These are phyloP conservation scores for Euwallacea similis DNA, from an alignment of 1,140 invertebrate species.

Conservation along the genomic window DNA sequence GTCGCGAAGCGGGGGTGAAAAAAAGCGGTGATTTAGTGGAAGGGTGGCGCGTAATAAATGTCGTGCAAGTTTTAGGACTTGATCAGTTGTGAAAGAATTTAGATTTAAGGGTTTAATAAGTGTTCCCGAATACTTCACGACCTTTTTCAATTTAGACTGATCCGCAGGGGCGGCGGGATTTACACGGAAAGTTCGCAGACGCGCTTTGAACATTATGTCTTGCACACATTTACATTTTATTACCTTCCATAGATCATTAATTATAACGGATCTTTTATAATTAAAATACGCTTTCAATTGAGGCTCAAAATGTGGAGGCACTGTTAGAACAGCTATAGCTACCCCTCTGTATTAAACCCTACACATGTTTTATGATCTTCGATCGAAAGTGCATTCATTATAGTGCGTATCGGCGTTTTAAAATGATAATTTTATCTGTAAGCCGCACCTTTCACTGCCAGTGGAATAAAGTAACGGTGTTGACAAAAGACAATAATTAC, in stretches of 20 bases:
- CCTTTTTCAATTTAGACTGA: slow-evolving; percentile 24
- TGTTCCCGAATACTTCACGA: slow-evolving; percentile 35
- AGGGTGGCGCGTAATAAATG: slow-evolving; percentile 44
- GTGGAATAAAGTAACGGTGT: slow-evolving; percentile 44
- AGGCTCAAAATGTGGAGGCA: too few relatives aligned
- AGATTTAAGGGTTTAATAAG: slow-evolving; percentile 48
- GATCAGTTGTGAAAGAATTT: slow-evolving; percentile 45
- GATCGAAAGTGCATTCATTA: background rate
- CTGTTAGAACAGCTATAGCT: too few relatives aligned
- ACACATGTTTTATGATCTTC: too few relatives aligned
- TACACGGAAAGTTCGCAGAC: background rate
- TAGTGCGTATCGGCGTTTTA: background rate
- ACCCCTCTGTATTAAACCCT: too few relatives aligned
- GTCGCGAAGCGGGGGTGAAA: slow-evolving; percentile 19
- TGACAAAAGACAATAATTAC: slow-evolving; percentile 42
- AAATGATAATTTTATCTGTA: slow-evolving; percentile 17
- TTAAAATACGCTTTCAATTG: too few relatives aligned
- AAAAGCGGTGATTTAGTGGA: slow-evolving; percentile 46
- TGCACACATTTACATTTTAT: slow-evolving; percentile 1
- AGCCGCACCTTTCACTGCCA: slow-evolving; percentile 38
- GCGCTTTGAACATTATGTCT: background rate
- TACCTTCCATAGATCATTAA: slow-evolving; percentile 3
- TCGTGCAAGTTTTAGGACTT: slow-evolving; percentile 45
- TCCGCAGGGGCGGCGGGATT: slow-evolving; percentile 6
- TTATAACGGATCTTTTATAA: background rate